A percentile compares a stretch with the other conserved stretches of the same genome.
phyloP scores from a whole-genome alignment of 2,113 vertebrate species.

The Glaucidium brasilianum region DNA sequence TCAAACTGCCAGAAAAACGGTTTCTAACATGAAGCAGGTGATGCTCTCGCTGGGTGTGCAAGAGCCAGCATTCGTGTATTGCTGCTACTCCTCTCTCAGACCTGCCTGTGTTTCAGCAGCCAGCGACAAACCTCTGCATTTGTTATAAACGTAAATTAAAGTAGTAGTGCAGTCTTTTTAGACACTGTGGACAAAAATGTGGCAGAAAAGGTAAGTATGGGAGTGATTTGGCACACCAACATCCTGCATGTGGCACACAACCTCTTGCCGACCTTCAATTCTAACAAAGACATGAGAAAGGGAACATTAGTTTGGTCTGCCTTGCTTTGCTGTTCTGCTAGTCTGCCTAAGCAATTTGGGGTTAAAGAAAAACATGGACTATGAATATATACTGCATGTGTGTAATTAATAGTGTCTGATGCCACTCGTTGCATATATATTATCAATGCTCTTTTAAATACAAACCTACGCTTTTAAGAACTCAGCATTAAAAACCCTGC shows the following conservation, averaged over 20 bases:
- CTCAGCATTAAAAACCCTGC: neutral
- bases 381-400: neutral
- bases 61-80: fast-evolving
- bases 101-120: neutral
- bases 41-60: fast-evolving
- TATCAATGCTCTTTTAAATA: neutral
- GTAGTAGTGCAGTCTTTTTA: neutral
- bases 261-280: neutral
- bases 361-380: neutral
- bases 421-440: neutral
- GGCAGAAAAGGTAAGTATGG: neutral
- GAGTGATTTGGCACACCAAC: neutral
- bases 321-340: neutral
- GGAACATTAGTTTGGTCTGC: neutral
- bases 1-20: neutral
- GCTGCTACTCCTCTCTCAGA: neutral
- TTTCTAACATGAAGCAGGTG: neutral
- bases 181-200: neutral
- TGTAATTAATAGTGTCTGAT: neutral
- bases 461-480: neutral
- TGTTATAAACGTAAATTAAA: neutral
- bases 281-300: neutral
- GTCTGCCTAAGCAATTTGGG: neutral
- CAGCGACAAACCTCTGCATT: neutral
- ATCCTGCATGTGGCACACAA: neutral